Evolutionary conservation across 1,140 invertebrate genomes (phyloP).

Genomic region (Pogonus chalceus): DNA sequence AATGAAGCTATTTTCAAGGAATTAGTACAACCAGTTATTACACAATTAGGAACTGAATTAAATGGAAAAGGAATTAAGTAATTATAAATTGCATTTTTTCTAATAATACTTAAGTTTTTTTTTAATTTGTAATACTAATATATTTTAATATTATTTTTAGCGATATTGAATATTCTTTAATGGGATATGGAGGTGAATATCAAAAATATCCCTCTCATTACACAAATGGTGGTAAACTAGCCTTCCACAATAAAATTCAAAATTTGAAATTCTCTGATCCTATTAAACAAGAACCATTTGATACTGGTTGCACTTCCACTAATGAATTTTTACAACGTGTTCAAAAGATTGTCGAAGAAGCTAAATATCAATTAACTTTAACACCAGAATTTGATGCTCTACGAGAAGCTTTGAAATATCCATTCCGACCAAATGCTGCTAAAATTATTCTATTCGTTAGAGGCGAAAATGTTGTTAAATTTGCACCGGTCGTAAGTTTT

Average conservation of each 20-base stretch:
- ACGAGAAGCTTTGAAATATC: constrained; percentile 44
- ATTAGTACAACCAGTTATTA: constrained; percentile 38
- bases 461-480: constrained; percentile 4
- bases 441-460: constrained; percentile 46
- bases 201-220: constrained; percentile 44
- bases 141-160: constrained; percentile 27
- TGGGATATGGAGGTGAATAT: constrained; percentile 44
- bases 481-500: neutral
- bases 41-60: constrained; percentile 37
- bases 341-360: constrained; percentile 13
- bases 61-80: constrained; percentile 46
- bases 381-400: neutral
- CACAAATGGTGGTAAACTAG: constrained; percentile 42
- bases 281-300: constrained; percentile 11
- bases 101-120: neutral
- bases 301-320: constrained; percentile 19
- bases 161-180: constrained; percentile 46
- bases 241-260: constrained; percentile 44
- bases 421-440: constrained; percentile 48
- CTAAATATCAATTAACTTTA: neutral
- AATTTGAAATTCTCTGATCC: constrained; percentile 39
- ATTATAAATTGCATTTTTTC: constrained; percentile 25
- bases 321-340: constrained; percentile 24
- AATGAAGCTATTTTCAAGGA: constrained; percentile 41
- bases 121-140: neutral